Evolutionary conservation across 2,888 invertebrate species (phyloP), one percentile per base, ranked within the genome.

Genomic region (Petrolisthes manimaculis): DNA sequence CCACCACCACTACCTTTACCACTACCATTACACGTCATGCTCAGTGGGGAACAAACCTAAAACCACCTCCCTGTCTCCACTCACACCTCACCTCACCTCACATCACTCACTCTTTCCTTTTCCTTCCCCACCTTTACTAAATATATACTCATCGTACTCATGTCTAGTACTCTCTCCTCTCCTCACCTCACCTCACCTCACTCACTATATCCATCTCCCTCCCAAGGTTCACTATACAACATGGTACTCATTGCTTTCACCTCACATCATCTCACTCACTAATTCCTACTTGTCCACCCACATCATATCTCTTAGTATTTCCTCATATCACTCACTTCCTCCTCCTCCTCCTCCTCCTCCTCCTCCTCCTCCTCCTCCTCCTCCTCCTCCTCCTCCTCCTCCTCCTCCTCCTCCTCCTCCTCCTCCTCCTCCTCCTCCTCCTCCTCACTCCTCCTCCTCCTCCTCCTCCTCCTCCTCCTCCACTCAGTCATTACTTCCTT

Each of bases 101-200:
- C 21, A 24, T 80, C 80, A n/a, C 80, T 80, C 56, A 51, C 80
- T 78, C 78, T 78, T 53, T 78, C 78, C 53, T 53, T 78, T 53
- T 78, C 78, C 53, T 53, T 78, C 78, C 53, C 78, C 53, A 37
- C 9, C 78, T 78, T 53, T 78, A 37, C 37, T 37, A n/a, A n/a
- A n/a, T n/a, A 37, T 37, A 37, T 37, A 37, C 67, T 67, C 18
- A 67, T 67, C 18, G 1, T 67, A 37, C 37, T 37, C 37, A 2
- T 37, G 37, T 37, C n/a, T n/a, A 37, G 37, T 37, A 37, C 37
- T 37, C 37, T 37, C 37, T 37, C 37, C 37, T 37, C 37, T 1
- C 37, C 18, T 18, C 71, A 18, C 71, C 3, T 71, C 6, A 12
- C 71, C 18, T 14, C 71, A 4, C 5, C 14, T 71, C 71, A 18